A percentile compares a stretch with the other conserved stretches of the same genome.
Evolutionary conservation across 2,888 invertebrate genomes (phyloP).

Genomic region (Spodoptera exigua): DNA sequence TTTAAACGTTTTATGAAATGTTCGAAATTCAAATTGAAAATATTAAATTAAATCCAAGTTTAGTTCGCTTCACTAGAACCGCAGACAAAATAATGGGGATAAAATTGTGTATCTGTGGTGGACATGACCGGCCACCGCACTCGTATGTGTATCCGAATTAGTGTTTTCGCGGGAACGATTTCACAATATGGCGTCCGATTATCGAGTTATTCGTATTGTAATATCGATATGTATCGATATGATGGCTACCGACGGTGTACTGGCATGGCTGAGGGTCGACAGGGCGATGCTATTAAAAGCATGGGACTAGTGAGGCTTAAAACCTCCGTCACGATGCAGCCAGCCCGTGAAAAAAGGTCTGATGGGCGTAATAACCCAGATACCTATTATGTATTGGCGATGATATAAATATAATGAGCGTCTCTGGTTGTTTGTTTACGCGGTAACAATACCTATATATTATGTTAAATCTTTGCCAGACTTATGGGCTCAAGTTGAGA

Average conservation of each 20-base stretch:
- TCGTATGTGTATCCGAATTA: slow-evolving; percentile 30
- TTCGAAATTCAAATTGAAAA: slow-evolving; percentile 15
- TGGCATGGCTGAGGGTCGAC: slow-evolving; percentile 64
- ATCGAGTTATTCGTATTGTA: slow-evolving; percentile 39
- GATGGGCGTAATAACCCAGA: slow-evolving; percentile 77
- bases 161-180: slow-evolving; percentile 39
- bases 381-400: slow-evolving; percentile 56
- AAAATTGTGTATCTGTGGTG: slow-evolving; percentile 23
- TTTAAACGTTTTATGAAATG: slow-evolving; percentile 1
- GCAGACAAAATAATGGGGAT: slow-evolving; percentile 20
- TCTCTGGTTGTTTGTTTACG: slow-evolving; percentile 34
- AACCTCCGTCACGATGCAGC: slow-evolving; percentile 66
- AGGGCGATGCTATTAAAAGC: slow-evolving; percentile 76
- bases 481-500: slow-evolving; percentile 14
- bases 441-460: slow-evolving; percentile 18
- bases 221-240: slow-evolving; percentile 64
- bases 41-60: slow-evolving; percentile 2
- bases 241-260: slow-evolving; percentile 69
- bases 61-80: slow-evolving; percentile 22
- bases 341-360: slow-evolving; percentile 75
- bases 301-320: slow-evolving; percentile 70
- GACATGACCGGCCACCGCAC: slow-evolving; percentile 39
- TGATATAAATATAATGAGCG: slow-evolving; percentile 35
- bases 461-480: slow-evolving; percentile 10
- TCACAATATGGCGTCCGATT: slow-evolving; percentile 39